These are phyloP conservation scores for Anguilla marmorata DNA, from an alignment of 2,797 vertebrate genomes.

Conservation along the genomic window DNA sequence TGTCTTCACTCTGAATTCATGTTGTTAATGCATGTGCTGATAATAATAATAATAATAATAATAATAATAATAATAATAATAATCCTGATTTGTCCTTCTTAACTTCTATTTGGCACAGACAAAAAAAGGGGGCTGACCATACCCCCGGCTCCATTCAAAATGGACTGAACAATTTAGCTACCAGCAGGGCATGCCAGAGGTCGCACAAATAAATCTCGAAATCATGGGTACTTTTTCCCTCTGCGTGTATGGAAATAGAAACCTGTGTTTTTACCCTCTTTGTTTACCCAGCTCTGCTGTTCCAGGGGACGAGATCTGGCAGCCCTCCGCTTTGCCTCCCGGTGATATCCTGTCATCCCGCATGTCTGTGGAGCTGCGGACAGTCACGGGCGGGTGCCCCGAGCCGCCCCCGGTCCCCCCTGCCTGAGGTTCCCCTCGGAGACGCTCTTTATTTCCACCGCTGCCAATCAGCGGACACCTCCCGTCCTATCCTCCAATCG, in stretches of 20 bases:
- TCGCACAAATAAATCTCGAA: neutral
- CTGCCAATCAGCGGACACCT: neutral
- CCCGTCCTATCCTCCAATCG: neutral
- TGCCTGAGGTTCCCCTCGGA: neutral
- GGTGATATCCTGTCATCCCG: constrained; percentile 17
- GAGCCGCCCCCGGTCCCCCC: neutral
- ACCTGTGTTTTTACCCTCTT: neutral
- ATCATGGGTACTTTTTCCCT: neutral
- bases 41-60: too few species aligned
- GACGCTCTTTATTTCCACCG: neutral
- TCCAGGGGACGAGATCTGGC: neutral
- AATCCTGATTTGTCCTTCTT: neutral
- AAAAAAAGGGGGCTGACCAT: neutral
- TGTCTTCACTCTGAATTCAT: too few species aligned
- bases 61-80: neutral
- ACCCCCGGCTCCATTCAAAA: neutral
- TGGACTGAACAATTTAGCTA: neutral
- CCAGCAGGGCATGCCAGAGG: neutral
- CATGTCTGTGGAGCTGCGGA: neutral
- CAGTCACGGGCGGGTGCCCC: neutral
- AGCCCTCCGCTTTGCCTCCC: constrained; percentile 6
- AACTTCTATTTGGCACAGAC: neutral
- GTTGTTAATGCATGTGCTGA: neutral
- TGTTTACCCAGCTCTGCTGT: neutral
- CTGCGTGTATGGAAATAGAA: neutral